A percentile compares a stretch with the other conserved stretches of the same genome.
Evolutionary conservation across 2,888 invertebrate genomes (phyloP).

Genomic region (Ypsolopha scabrella): DNA sequence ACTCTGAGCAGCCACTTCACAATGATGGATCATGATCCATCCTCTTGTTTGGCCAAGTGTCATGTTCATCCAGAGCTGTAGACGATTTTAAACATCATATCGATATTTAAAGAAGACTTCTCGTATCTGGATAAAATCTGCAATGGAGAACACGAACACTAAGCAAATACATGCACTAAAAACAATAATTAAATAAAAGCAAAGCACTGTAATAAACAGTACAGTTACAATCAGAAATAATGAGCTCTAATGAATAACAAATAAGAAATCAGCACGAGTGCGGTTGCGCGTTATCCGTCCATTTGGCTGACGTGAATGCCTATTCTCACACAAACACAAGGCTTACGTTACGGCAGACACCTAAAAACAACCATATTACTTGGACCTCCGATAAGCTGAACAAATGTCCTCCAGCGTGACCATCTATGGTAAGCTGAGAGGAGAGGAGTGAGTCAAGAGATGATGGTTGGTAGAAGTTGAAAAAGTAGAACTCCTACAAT

Average conservation of each 20-base stretch:
- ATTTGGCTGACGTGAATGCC: constrained; percentile 2
- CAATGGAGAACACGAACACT: not conserved
- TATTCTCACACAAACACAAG: constrained; percentile 10
- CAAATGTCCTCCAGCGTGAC: not conserved
- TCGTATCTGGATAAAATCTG: not conserved
- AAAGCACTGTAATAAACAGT: no score
- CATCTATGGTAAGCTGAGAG: not conserved
- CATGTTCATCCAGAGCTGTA: not conserved
- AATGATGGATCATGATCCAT: no score
- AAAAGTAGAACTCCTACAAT: constrained; percentile 18
- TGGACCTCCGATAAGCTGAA: not conserved
- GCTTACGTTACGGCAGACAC: not conserved
- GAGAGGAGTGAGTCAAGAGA: not conserved
- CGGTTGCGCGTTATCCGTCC: constrained; percentile 2
- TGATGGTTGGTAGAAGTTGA: not conserved
- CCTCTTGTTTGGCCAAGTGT: no score
- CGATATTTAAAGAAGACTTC: not conserved
- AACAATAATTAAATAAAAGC: no score
- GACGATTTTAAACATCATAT: not conserved
- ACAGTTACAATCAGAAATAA: not conserved
- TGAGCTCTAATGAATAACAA: not conserved
- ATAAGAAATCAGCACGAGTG: not conserved
- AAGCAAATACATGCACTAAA: no score
- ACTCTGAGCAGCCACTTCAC: no score
- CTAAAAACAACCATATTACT: not conserved